Base-by-base conservation (phyloP, 1,140 invertebrate genomes). In the Calephelis nemesis region DNA sequence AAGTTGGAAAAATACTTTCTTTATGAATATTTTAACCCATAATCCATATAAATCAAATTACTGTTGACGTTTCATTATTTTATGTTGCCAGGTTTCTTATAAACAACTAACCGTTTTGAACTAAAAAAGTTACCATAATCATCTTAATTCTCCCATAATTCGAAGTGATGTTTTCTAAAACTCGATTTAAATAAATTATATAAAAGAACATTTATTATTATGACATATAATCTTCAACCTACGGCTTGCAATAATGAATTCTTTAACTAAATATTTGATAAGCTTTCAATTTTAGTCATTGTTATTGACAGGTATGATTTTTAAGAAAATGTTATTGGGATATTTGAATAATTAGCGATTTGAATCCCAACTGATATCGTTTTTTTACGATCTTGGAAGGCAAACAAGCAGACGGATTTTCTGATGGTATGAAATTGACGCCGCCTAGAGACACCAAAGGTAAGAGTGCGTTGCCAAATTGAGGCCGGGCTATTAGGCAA, bases 11-110 rank as follows among this genome's bases (percentile, higher is more conserved):
- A 66, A 50, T 45, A 66, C 65, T 66, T 66, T 66, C 65, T 58
- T 47, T 54, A 45, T 58, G 40, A 42, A 42, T 45, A 52, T 54
- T 66, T 47, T 40, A 13, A 45, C n/a, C n/a, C 39, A 40, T 66
- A 66, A 66, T 54, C 50, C 65, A 8, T 13, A 66, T 52, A 66
- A 54, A 66, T 66, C 49, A 66, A 30, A 42, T 50, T 13, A 52
- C 65, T 66, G 62, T 63, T 66, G 65, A 66, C 65, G 52, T 66
- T 66, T 66, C 50, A 66, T 58, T 66, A 66, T n/a, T n/a, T n/a
- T 58, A 45, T 66, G 39, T 42, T 42, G 42, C 42, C 40, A 63
- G 13, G 42, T 52, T 66, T 49, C 45, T 58, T 39, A 54, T 58
- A 58, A 39, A 39, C 30, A 58, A 58, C 52, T 54, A 30, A 39